Conservation (phyloP, 2,888 invertebrate genomes). For the Ectemnius continuus region DNA sequence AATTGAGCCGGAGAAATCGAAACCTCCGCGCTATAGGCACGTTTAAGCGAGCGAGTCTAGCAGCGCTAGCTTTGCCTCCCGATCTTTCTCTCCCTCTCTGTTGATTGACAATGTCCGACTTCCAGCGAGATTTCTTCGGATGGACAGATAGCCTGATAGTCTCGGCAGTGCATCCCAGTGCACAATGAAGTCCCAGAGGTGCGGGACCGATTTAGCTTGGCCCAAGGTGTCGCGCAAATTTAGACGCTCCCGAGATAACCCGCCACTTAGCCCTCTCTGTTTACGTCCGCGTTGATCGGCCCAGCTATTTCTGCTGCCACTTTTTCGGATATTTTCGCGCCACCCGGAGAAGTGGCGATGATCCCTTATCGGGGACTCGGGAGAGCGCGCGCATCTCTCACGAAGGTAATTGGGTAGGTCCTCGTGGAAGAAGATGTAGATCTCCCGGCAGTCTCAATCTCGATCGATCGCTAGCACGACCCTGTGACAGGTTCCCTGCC, state of each 20-base stretch:
- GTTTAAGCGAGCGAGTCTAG: neutral
- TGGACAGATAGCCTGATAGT: too few relatives aligned
- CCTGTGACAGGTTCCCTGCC: constrained; percentile 41
- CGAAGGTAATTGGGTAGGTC: neutral
- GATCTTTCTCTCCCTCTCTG: too few relatives aligned
- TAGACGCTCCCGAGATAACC: constrained; percentile 7
- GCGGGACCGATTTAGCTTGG: neutral
- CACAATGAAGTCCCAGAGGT: neutral
- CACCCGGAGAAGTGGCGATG: too few relatives aligned
- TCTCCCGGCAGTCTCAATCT: neutral
- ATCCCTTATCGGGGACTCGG: too few relatives aligned
- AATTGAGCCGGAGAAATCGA: constrained; percentile 67
- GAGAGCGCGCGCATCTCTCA: neutral
- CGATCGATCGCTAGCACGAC: constrained; percentile 27
- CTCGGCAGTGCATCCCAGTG: too few relatives aligned
- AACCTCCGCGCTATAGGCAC: constrained; percentile 40
- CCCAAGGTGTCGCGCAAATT: constrained; percentile 3
- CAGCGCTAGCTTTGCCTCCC: too few relatives aligned
- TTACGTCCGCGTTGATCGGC: constrained; percentile 8
- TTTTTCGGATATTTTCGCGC: neutral
- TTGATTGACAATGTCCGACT: too few relatives aligned
- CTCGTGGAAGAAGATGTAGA: too few relatives aligned
- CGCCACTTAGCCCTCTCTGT: neutral
- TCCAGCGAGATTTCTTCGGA: too few relatives aligned
- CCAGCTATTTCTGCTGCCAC: neutral